Conservation (phyloP, 2,888 invertebrate species). For the Hemithea aestivaria region DNA sequence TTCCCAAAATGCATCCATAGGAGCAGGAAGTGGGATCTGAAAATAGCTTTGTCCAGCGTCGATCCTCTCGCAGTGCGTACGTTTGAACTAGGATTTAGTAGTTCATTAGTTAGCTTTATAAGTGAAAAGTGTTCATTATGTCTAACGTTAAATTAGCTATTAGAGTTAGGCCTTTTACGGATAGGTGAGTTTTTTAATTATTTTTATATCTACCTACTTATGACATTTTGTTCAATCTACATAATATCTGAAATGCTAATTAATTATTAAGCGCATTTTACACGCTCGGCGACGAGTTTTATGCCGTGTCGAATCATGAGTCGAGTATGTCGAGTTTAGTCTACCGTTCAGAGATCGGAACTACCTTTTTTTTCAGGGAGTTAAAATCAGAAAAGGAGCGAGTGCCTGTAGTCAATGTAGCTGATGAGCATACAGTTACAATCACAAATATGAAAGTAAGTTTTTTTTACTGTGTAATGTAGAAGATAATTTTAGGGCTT, state of each 20-base stretch:
- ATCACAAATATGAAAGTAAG: conserved; percentile 81
- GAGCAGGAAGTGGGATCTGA: conserved; percentile 21
- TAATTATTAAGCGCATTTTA: too few relatives aligned
- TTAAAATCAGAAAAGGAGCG: conserved; percentile 60
- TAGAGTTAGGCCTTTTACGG: conserved; percentile 81
- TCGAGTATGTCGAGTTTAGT: too few relatives aligned
- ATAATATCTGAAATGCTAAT: too few relatives aligned
- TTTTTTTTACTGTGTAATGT: conserved; percentile 8
- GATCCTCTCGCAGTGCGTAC: conserved; percentile 23
- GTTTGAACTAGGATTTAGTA: conserved; percentile 6
- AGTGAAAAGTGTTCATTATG: conserved; percentile 50
- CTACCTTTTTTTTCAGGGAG: conserved; percentile 59
- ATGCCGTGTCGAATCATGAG: too few relatives aligned
- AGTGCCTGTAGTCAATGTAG: conserved; percentile 59
- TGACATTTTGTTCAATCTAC: too few relatives aligned
- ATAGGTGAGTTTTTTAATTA: conserved; percentile 67
- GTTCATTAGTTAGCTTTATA: conserved; percentile 1
- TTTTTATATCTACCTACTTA: conserved; percentile 10
- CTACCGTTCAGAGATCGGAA: too few relatives aligned
- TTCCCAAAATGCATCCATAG: conserved; percentile 20
- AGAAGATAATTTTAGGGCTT: background rate
- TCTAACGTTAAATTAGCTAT: conserved; percentile 82
- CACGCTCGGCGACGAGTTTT: too few relatives aligned
- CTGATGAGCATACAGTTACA: conserved; percentile 69
- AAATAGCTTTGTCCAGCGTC: conserved; percentile 46